These are phyloP conservation scores for Lithophane leautieri DNA, from an alignment of 2,888 invertebrate genomes.

Conservation along the genomic window DNA sequence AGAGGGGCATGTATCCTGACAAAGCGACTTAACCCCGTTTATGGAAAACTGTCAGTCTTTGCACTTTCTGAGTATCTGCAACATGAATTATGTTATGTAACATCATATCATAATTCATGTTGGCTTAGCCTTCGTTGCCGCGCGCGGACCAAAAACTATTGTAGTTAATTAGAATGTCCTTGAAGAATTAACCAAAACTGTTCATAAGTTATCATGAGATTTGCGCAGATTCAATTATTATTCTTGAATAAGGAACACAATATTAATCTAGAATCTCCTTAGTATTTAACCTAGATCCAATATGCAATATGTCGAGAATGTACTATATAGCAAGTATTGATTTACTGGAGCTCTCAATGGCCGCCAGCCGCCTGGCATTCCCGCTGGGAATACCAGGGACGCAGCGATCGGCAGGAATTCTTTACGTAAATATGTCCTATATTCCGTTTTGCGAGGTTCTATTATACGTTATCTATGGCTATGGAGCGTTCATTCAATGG, in stretches of 20 bases:
- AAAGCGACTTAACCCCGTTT: too few relatives aligned
- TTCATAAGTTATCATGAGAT: not conserved
- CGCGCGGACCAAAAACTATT: too few relatives aligned
- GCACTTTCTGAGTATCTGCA: not conserved
- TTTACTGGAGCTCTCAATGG: conserved; percentile 9
- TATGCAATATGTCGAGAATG: conserved; percentile 20
- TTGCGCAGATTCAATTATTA: not conserved
- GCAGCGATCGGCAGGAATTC: conserved; percentile 26
- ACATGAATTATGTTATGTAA: not conserved
- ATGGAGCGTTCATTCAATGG: not conserved
- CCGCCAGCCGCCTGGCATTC: not conserved
- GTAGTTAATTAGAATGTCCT: too few relatives aligned
- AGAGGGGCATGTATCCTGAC: too few relatives aligned
- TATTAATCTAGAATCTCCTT: not conserved
- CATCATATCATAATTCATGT: not conserved
- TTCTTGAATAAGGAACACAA: too few relatives aligned
- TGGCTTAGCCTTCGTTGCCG: not conserved
- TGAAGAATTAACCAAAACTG: not conserved
- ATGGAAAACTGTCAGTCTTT: too few relatives aligned
- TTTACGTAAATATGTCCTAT: conserved; percentile 15
- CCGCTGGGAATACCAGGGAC: conserved; percentile 35
- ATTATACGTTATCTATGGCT: not conserved
- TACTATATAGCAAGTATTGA: conserved; percentile 36
- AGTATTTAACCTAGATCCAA: conserved; percentile 34
- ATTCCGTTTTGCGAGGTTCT: not conserved